Conservation (phyloP, 1,140 invertebrate species). For the Drosophila ercepeae region DNA sequence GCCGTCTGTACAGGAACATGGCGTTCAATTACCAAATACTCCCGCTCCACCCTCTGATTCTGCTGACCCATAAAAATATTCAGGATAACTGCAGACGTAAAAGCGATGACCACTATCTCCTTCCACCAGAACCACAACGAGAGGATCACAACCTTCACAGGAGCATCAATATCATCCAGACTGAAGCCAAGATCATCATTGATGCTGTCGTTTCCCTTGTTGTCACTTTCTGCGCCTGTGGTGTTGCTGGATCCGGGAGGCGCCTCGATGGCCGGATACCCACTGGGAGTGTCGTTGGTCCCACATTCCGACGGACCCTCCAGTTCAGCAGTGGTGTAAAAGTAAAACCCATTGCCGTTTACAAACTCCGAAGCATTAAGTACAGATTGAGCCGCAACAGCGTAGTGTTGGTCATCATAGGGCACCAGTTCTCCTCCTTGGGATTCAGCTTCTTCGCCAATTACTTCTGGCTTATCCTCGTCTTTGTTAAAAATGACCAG, state of each 20-base stretch:
- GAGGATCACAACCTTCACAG: constrained; percentile 86
- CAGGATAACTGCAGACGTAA: constrained; percentile 87
- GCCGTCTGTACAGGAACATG: constrained; percentile 82
- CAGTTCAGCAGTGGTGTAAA: constrained; percentile 85
- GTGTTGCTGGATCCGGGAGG: constrained; percentile 15
- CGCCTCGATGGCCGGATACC: constrained; percentile 34
- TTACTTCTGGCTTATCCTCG: constrained; percentile 48
- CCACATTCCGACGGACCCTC: constrained; percentile 52
- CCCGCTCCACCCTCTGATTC: constrained; percentile 71
- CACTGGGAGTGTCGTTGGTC: constrained; percentile 41
- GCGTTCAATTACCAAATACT: constrained; percentile 84
- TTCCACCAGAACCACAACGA: constrained; percentile 94
- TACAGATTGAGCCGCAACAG: constrained; percentile 87
- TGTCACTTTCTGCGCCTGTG: constrained; percentile 5
- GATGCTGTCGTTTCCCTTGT: constrained; percentile 56
- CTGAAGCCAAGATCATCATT: constrained; percentile 73
- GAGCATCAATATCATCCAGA: constrained; percentile 84
- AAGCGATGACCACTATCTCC: constrained; percentile 89
- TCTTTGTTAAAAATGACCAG: constrained; percentile 69
- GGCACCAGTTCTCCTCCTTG: constrained; percentile 59
- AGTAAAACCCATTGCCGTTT: constrained; percentile 89
- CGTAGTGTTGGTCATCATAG: constrained; percentile 69
- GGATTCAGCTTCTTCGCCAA: constrained; percentile 32
- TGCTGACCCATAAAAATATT: constrained; percentile 86
- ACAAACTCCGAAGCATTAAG: constrained; percentile 89